Evolutionary conservation across 1,140 invertebrate species (phyloP), one percentile per base, ranked within the genome.

Genomic region (Temnothorax curvispinosus): DNA sequence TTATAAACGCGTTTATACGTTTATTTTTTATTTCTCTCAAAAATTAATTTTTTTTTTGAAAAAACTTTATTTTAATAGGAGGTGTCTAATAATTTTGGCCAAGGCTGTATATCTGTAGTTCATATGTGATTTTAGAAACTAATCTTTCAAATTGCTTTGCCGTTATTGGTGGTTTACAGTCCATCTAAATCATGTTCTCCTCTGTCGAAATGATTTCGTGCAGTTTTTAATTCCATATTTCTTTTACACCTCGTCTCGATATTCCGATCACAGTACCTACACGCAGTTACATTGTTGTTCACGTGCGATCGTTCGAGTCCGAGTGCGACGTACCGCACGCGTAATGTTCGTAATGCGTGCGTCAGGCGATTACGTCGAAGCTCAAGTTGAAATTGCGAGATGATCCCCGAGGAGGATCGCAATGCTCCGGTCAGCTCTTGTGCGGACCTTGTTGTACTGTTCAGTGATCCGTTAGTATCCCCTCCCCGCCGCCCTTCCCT

Each of bases 401-500:
- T 84, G 50, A 84, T 84, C 47, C 69, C 32, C 77, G 38, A 38
- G 69, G 71, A 35, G 27, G 80, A 88, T 88, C 56, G 50, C 60
- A 41, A 8, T 27, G 86, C 71, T 77, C 35, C 64, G 18, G 44
- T n/a, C 62, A 35, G 47, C 58, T 54, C 69, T 47, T 4, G 65
- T 15, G 41, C 50, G 47, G 44, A 41, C 15, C 52, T 84, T n/a
- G 44, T 65, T 82, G 81, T 86, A 69, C 65, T 75, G 80, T 85
- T 76, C 71, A 64, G 67, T 65, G 69, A 88, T 87, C 88, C 88
- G 88, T 89, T 89, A 87, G 89, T 89, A 85, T 76, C 50, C n/a
- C 9, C n/a, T 11, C 38, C 18, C 41, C 7, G 6, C 18, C 18
- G 60, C 60, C 76, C 13, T 2, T 35, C 69, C 47, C 6, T 13